Evolutionary conservation across 2,888 invertebrate species (phyloP).

Genomic region (Plutella xylostella): DNA sequence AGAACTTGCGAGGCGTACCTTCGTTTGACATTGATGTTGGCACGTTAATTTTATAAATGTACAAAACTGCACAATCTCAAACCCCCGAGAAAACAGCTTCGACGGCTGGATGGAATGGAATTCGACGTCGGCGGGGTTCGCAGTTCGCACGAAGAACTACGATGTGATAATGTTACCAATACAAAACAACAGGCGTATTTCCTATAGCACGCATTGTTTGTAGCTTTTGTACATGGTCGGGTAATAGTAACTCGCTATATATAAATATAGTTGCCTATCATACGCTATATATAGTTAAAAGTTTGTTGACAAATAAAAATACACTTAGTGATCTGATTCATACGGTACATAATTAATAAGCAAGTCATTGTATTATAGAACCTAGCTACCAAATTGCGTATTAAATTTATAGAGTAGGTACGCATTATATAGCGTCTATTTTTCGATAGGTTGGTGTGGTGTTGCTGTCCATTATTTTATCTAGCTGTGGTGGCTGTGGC

Average conservation of each 20-base stretch:
- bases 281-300: background rate
- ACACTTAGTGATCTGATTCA: background rate
- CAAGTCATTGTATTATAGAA: background rate
- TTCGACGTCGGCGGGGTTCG: conserved; percentile 55
- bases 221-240: conserved; percentile 38
- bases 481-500: no score
- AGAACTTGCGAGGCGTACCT: conserved; percentile 42
- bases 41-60: conserved; percentile 60
- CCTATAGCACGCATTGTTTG: conserved; percentile 25
- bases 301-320: background rate
- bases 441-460: background rate
- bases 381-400: background rate
- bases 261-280: conserved; percentile 21
- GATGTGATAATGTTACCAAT: conserved; percentile 31
- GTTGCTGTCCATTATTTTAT: no score
- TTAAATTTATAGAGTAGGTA: background rate
- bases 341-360: background rate
- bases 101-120: conserved; percentile 71
- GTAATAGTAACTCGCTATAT: conserved; percentile 49
- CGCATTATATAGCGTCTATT: background rate
- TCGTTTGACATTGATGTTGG: conserved; percentile 62
- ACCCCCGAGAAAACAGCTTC: conserved; percentile 67
- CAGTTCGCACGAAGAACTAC: conserved; percentile 51
- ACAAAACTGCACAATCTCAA: conserved; percentile 63
- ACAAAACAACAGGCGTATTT: conserved; percentile 31